A percentile compares a stretch with the other conserved stretches of the same genome.
These are phyloP conservation scores for Trogon melanurus DNA, from an alignment of 2,113 vertebrate species.

Conservation along the genomic window DNA sequence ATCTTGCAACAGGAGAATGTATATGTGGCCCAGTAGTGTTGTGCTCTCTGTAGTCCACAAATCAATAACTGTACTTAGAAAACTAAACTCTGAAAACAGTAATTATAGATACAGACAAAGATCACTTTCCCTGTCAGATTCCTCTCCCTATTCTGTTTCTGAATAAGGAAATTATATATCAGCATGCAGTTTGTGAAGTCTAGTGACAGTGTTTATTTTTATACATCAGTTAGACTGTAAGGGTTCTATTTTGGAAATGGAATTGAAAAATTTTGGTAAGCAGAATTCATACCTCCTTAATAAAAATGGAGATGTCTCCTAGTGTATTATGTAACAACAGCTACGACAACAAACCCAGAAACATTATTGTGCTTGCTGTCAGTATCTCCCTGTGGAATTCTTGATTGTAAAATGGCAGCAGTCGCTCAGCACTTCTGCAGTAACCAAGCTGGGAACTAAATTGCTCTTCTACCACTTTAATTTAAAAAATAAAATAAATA, in stretches of 20 bases:
- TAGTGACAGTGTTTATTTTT: neutral
- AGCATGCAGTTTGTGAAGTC: neutral
- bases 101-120: neutral
- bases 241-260: neutral
- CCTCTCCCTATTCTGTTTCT: neutral
- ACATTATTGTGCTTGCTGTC: neutral
- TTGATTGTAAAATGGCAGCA: neutral
- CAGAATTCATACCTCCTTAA: neutral
- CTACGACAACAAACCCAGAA: neutral
- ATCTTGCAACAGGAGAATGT: neutral
- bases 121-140: neutral
- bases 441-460: neutral
- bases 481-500: slow-evolving; percentile 12
- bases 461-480: neutral
- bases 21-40: neutral
- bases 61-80: neutral
- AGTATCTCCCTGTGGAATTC: neutral
- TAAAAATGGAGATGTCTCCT: neutral
- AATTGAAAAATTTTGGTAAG: neutral
- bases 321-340: neutral
- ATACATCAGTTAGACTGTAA: neutral
- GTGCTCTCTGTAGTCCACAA: neutral
- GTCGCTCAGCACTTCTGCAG: neutral
- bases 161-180: neutral
- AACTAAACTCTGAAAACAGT: neutral